These are phyloP conservation scores for Drosophila orena DNA, from an alignment of 1,140 invertebrate species.

Conservation along the genomic window DNA sequence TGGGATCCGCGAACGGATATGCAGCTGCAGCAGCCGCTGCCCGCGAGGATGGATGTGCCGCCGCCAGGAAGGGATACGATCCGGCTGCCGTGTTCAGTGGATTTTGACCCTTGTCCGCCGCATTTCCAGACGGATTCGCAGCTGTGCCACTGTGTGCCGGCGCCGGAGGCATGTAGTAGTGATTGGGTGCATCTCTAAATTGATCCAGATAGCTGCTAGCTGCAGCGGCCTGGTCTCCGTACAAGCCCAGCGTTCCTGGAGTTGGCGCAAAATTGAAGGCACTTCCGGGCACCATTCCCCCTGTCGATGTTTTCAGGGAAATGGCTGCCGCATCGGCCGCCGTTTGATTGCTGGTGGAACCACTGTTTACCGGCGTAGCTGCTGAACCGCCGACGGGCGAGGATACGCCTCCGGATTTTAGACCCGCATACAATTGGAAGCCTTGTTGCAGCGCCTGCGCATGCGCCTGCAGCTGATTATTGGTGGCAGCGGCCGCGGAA, in stretches of 20 bases:
- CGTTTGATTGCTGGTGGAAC: slow-evolving; percentile 50
- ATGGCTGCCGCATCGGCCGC: slow-evolving; percentile 86
- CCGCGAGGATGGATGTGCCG: slow-evolving; percentile 84
- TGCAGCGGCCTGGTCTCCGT: slow-evolving; percentile 86
- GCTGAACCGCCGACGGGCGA: slow-evolving; percentile 47
- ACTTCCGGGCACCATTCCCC: slow-evolving; percentile 88
- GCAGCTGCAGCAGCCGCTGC: slow-evolving; percentile 84
- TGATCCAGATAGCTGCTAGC: slow-evolving; percentile 87
- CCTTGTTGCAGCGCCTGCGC: slow-evolving; percentile 84
- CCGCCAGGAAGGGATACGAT: slow-evolving; percentile 75
- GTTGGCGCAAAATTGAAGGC: slow-evolving; percentile 89
- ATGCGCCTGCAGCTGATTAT: slow-evolving; percentile 67
- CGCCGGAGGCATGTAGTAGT: slow-evolving; percentile 86
- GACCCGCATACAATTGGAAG: slow-evolving; percentile 86
- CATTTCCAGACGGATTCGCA: slow-evolving; percentile 83
- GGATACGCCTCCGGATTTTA: slow-evolving; percentile 81
- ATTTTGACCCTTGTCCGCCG: slow-evolving; percentile 66
- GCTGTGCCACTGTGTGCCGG: slow-evolving; percentile 85
- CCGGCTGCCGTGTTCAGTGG: slow-evolving; percentile 69
- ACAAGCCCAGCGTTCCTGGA: slow-evolving; percentile 86
- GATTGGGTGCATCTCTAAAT: slow-evolving; percentile 86
- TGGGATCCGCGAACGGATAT: slow-evolving; percentile 87
- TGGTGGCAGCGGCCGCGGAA: slow-evolving; percentile 45
- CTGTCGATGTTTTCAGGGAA: slow-evolving; percentile 86
- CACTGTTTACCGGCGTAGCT: slow-evolving; percentile 6